These are phyloP conservation scores for Amitus sp. DNA, from an alignment of 2,888 invertebrate genomes.

Conservation along the genomic window DNA sequence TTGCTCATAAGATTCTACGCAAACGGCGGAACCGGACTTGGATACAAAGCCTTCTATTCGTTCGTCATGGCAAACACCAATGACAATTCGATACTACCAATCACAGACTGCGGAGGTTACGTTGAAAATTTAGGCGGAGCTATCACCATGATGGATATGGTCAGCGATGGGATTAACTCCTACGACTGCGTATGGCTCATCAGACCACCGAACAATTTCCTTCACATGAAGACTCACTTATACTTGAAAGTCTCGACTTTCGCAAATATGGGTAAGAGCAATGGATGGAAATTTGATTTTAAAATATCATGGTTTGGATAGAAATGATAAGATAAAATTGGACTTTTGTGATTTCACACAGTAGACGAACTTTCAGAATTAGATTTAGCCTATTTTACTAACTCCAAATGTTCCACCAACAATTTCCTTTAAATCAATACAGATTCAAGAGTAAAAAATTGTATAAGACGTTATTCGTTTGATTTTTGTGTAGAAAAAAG, in stretches of 20 bases:
- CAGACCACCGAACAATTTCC: constrained; percentile 72
- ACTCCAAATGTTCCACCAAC: no score
- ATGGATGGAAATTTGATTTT: no score
- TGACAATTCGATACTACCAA: constrained; percentile 58
- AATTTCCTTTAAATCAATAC: no score
- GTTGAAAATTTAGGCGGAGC: constrained; percentile 77
- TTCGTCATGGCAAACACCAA: constrained; percentile 64
- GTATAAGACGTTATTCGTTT: no score
- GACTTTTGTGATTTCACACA: neutral
- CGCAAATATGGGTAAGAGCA: constrained; percentile 69
- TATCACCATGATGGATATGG: constrained; percentile 82
- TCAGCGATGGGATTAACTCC: constrained; percentile 68
- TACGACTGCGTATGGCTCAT: constrained; percentile 81
- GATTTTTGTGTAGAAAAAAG: no score
- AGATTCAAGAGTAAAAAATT: no score
- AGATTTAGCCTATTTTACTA: no score
- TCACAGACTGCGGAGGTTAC: constrained; percentile 75
- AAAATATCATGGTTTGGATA: no score
- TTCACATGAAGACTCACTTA: constrained; percentile 75
- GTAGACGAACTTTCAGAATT: no score
- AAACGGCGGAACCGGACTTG: constrained; percentile 74
- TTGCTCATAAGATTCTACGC: constrained; percentile 75
- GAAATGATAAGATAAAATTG: neutral
- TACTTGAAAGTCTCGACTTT: constrained; percentile 72
- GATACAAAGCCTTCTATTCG: constrained; percentile 73